These are phyloP conservation scores for Phenganax stokvisi DNA, from an alignment of 92 coral and sea anemone genomes.

Conservation along the genomic window DNA sequence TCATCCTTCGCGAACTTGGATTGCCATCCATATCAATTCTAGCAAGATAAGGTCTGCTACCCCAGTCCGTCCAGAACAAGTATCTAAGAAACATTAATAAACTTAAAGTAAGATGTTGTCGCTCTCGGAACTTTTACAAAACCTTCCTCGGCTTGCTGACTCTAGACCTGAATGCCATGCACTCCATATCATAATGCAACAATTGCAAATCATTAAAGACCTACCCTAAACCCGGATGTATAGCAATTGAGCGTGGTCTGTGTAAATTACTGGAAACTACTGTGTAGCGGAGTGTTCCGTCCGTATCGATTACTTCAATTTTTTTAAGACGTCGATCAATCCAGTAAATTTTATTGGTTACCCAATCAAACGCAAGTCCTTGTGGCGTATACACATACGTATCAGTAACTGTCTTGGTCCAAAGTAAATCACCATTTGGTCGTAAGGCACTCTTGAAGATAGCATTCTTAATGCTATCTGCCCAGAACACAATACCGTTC, in stretches of 20 bases:
- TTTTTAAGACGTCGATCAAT: slow-evolving; percentile 63
- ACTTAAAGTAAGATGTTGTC: not conserved
- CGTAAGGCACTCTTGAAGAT: slow-evolving; percentile 22
- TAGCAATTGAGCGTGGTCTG: slow-evolving; percentile 79
- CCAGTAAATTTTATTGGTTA: slow-evolving; percentile 83
- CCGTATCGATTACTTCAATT: slow-evolving; percentile 80
- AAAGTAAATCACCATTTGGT: slow-evolving; percentile 16
- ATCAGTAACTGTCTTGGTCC: slow-evolving; percentile 7
- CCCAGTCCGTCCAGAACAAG: slow-evolving; percentile 97
- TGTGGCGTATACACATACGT: slow-evolving; percentile 29
- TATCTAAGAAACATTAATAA: slow-evolving; percentile 36
- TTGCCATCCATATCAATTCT: slow-evolving; percentile 80
- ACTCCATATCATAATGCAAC: not conserved
- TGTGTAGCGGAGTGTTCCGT: slow-evolving; percentile 58
- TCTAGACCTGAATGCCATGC: too few relatives aligned
- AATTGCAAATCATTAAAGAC: not conserved
- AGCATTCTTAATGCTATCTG: slow-evolving; percentile 57
- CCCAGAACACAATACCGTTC: slow-evolving; percentile 64
- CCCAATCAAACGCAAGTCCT: slow-evolving; percentile 80
- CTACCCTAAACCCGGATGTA: slow-evolving; percentile 64
- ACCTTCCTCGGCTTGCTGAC: too few relatives aligned
- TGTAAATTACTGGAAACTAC: slow-evolving; percentile 46
- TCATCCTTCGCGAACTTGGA: slow-evolving; percentile 48
- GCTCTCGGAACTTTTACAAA: too few relatives aligned
- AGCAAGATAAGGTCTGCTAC: slow-evolving; percentile 63